Evolutionary conservation across 2,888 invertebrate species (phyloP).

Genomic region (Dasypogon diadema): DNA sequence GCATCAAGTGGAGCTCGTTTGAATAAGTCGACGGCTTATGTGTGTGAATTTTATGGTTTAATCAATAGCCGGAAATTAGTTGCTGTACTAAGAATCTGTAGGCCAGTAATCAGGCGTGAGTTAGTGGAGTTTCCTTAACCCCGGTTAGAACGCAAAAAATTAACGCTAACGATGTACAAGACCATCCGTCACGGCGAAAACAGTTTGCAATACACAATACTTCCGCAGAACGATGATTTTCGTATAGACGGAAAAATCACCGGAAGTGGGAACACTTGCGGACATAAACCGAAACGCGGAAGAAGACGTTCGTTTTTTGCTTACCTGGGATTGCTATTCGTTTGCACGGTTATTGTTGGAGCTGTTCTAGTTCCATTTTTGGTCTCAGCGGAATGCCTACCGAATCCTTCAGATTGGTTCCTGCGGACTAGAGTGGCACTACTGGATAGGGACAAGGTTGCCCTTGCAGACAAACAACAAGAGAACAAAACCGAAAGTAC

Average conservation of each 20-base stretch:
- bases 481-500: constrained; percentile 56
- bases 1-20: neutral
- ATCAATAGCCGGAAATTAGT: constrained; percentile 54
- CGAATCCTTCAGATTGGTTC: constrained; percentile 67
- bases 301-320: constrained; percentile 66
- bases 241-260: constrained; percentile 73
- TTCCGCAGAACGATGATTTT: constrained; percentile 79
- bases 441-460: constrained; percentile 1
- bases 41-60: constrained; percentile 38
- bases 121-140: constrained; percentile 21
- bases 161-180: constrained; percentile 75
- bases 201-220: constrained; percentile 80
- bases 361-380: constrained; percentile 67
- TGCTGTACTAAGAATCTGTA: constrained; percentile 3
- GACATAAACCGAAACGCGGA: constrained; percentile 59
- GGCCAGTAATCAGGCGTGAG: constrained; percentile 26
- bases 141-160: constrained; percentile 1
- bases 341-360: constrained; percentile 67
- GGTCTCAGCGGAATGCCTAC: constrained; percentile 66
- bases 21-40: constrained; percentile 21
- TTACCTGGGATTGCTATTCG: constrained; percentile 66
- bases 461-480: neutral
- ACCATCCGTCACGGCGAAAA: constrained; percentile 81
- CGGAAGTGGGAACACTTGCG: constrained; percentile 70
- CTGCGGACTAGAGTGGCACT: constrained; percentile 54